Evolutionary conservation across 2,113 vertebrate genomes (phyloP).

Genomic region (Lamprologus speciosus): DNA sequence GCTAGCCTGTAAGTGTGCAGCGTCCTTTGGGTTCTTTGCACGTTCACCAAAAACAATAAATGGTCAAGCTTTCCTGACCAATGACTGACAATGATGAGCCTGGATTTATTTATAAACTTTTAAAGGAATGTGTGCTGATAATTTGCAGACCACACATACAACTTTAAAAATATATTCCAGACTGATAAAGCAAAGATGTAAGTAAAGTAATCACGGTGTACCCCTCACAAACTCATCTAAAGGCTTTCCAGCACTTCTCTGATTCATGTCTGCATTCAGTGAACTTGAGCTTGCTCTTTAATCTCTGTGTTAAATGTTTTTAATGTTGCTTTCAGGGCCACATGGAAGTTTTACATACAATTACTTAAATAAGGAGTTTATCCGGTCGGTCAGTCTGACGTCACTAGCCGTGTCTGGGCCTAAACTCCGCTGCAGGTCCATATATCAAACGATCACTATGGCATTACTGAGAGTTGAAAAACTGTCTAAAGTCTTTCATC

Average conservation of each 20-base stretch:
- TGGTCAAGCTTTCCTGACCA: not conserved
- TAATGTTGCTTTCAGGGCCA: not conserved
- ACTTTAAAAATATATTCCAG: not conserved
- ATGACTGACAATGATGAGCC: not conserved
- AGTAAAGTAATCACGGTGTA: not conserved
- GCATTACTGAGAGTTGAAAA: too few species aligned
- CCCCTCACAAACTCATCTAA: not conserved
- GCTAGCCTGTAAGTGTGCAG: not conserved
- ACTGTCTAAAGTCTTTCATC: too few species aligned
- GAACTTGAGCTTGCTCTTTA: accelerated
- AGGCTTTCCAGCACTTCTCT: not conserved
- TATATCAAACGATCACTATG: too few species aligned
- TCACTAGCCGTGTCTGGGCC: too few species aligned
- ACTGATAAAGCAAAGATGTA: not conserved
- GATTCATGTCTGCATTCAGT: not conserved
- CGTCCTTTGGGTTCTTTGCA: not conserved
- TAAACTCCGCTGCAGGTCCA: too few species aligned
- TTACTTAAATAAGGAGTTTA: not conserved
- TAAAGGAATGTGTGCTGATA: not conserved
- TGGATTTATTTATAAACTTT: not conserved
- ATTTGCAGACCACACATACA: not conserved
- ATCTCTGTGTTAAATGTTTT: not conserved
- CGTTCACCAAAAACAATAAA: not conserved
- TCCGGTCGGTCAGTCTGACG: too few species aligned
- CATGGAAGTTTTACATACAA: not conserved